Evolutionary conservation across 2,797 vertebrate species (phyloP).

Genomic region (Tokudaia muenninki): DNA sequence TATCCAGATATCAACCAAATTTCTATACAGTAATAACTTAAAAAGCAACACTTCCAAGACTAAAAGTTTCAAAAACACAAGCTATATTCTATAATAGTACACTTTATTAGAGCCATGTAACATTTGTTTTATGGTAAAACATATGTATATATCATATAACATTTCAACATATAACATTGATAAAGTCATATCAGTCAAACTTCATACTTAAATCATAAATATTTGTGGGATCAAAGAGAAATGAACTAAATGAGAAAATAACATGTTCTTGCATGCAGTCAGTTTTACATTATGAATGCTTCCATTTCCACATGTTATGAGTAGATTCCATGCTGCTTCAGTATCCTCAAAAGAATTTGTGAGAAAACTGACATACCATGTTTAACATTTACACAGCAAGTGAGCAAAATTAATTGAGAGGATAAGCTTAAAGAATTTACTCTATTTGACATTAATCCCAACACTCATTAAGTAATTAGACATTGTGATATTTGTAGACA

Average conservation of each 20-base stretch:
- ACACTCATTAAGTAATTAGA: not conserved
- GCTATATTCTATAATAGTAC: not conserved
- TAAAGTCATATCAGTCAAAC: not conserved
- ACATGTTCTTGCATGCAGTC: not conserved
- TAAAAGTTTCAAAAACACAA: not conserved
- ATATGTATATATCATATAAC: too few species aligned
- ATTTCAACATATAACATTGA: not conserved
- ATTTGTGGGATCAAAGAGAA: not conserved
- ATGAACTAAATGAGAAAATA: not conserved
- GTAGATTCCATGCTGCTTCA: not conserved
- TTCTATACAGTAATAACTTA: not conserved
- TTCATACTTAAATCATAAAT: not conserved
- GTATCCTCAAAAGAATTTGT: not conserved
- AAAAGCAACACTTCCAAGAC: not conserved
- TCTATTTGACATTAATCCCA: not conserved
- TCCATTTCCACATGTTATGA: not conserved
- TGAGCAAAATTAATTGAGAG: not conserved
- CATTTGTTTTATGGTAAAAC: not conserved
- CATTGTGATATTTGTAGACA: not conserved
- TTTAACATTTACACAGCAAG: not conserved
- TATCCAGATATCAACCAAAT: not conserved
- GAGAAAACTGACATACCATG: not conserved
- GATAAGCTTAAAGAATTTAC: not conserved
- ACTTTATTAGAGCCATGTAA: not conserved
- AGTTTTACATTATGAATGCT: not conserved